Evolutionary conservation across 2,113 vertebrate genomes (phyloP).

Genomic region (Erythrocercus mccallii): DNA sequence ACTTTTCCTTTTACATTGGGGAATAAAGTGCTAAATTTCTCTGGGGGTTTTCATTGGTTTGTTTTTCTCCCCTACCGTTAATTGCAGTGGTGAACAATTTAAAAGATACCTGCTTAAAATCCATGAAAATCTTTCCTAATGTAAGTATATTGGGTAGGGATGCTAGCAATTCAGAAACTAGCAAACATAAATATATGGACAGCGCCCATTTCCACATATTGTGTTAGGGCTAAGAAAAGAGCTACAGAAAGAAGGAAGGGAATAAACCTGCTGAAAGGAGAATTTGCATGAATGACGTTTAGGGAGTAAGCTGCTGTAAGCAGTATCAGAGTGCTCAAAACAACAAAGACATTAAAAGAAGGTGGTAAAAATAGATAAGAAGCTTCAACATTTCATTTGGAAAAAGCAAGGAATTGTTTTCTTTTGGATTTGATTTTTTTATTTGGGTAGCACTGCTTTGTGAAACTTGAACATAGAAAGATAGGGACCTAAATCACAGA

Average conservation of each 20-base stretch:
- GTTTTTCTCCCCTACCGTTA: not conserved
- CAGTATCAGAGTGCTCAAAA: not conserved
- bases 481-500: not conserved
- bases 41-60: not conserved
- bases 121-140: not conserved
- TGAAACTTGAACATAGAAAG: not conserved
- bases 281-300: not conserved
- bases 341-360: not conserved
- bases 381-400: not conserved
- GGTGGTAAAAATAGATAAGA: not conserved
- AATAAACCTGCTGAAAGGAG: not conserved
- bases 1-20: not conserved
- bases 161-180: not conserved
- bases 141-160: not conserved
- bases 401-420: not conserved
- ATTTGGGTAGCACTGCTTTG: not conserved
- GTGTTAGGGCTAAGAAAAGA: not conserved
- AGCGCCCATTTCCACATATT: not conserved
- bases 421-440: not conserved
- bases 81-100: not conserved
- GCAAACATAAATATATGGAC: not conserved
- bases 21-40: not conserved
- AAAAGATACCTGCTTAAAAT: not conserved
- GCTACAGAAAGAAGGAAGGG: not conserved
- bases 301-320: not conserved